A percentile compares a stretch with the other conserved stretches of the same genome.
Evolutionary conservation across 2,888 invertebrate genomes (phyloP).

Genomic region (Diarsia dahlii): DNA sequence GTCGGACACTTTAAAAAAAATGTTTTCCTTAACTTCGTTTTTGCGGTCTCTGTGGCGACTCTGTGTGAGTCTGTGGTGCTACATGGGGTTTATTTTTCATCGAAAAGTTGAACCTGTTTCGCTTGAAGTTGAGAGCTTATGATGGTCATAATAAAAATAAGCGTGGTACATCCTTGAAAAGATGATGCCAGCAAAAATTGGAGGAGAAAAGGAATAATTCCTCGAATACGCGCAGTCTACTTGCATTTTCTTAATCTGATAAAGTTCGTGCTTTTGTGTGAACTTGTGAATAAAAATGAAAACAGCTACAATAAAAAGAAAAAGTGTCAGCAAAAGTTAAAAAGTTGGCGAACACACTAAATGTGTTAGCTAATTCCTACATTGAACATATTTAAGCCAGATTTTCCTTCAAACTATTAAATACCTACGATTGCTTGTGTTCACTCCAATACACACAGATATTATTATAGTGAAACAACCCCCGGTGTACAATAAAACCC

Average conservation of each 20-base stretch:
- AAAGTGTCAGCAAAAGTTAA: neutral
- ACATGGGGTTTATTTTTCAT: neutral
- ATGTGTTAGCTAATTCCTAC: neutral
- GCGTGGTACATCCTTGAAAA: neutral
- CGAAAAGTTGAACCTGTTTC: neutral
- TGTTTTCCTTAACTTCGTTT: conserved; percentile 51
- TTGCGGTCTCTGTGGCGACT: neutral
- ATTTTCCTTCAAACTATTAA: neutral
- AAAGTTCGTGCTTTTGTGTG: neutral
- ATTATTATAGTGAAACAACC: conserved; percentile 8
- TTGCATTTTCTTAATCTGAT: neutral
- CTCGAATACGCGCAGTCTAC: neutral
- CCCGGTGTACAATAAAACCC: conserved; percentile 45
- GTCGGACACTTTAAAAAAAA: conserved; percentile 33
- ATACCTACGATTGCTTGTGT: neutral
- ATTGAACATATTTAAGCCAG: neutral
- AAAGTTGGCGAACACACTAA: neutral
- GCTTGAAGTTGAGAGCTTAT: neutral
- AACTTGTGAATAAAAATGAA: neutral
- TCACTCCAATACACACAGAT: conserved; percentile 12
- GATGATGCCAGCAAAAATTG: neutral
- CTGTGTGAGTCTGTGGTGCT: neutral
- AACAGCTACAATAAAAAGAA: neutral
- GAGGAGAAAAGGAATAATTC: neutral
- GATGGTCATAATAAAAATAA: neutral